Base-by-base conservation (phyloP, 2,888 invertebrate species). In the Schizaphis graminum region DNA sequence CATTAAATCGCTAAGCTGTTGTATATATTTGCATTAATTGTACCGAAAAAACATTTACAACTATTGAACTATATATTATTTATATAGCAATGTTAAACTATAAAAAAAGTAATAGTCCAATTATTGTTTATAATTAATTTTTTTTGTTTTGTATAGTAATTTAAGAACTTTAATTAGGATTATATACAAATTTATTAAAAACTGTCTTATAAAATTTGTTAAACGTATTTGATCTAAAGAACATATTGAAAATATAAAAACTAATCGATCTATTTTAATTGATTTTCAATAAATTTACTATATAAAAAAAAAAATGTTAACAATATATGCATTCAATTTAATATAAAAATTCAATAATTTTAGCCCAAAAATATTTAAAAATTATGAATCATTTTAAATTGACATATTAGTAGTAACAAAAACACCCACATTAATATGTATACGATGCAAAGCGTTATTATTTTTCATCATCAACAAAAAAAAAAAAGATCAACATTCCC, bases 31-130 rank as follows among this genome's bases (percentile, higher is more conserved):
- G 13, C 35, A 53, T 91, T 77, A 7, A 77, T 84, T 41, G 26
- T 28, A 91, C 77, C n/a, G 35, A 49, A 11, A 90, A 92, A 47
- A 86, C n/a, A 35, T 87, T 92, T 87, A 35, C 35, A 92, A 61
- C 49, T 92, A n/a, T 87, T 61, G 61, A 87, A 86, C 26, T 44
- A 47, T 56, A 47, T 56, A 61, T 61, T 24, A 44, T 7, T 47
- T 21, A 61, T 47, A 47, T 90, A 24, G 24, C 26, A 7, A 61
- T 1, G n/a, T n/a, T 47, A 3, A 44, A 56, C 41, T 89, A 5
- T 1, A 10, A 77, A 88, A n/a, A 87, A 53, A 21, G 16, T 44
- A 8, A 44, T 53, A 53, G 24, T 35, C 10, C 21, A 53, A 53
- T 56, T 35, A 24, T 49, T 56, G 53, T 87, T 88, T 16, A 3